Percentiles rank a stretch among this genome's conserved stretches.
Evolutionary conservation across 2,888 invertebrate genomes (phyloP).

Genomic region (Ophion costatus): DNA sequence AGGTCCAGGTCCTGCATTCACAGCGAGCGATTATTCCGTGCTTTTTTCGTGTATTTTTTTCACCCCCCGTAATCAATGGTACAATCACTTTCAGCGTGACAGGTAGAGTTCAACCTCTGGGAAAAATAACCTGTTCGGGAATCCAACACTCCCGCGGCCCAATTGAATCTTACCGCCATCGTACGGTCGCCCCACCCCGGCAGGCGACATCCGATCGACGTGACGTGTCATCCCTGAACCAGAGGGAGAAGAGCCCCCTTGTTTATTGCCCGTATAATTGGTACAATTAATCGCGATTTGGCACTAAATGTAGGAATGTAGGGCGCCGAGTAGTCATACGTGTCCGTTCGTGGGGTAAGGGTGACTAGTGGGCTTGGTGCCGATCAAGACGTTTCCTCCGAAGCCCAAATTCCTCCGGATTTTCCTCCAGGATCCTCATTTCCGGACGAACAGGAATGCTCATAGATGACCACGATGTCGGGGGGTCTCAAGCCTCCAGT

Average conservation of each 20-base stretch:
- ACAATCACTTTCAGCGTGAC: conserved; percentile 24
- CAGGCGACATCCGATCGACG: no score
- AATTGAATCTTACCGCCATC: neutral
- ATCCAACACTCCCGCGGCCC: neutral
- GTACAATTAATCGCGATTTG: neutral
- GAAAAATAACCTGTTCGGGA: neutral
- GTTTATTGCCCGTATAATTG: neutral
- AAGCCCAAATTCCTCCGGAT: no score
- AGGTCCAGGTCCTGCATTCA: conserved; percentile 17
- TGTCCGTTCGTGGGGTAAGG: neutral
- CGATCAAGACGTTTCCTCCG: conserved; percentile 22
- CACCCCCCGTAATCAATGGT: conserved; percentile 1
- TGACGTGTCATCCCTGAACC: neutral
- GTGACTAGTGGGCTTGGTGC: conserved; percentile 45
- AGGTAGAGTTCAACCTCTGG: neutral
- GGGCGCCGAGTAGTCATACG: no score
- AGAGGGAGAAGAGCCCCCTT: neutral
- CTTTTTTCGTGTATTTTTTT: conserved; percentile 6
- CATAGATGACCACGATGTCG: neutral
- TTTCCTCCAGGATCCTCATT: conserved; percentile 23
- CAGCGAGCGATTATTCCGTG: neutral
- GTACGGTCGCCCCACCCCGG: no score
- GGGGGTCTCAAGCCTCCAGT: no score
- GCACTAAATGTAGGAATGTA: conserved; percentile 26
- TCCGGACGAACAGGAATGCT: conserved; percentile 33